Conservation (phyloP, 2,888 invertebrate species). For the Leuctra nigra region DNA sequence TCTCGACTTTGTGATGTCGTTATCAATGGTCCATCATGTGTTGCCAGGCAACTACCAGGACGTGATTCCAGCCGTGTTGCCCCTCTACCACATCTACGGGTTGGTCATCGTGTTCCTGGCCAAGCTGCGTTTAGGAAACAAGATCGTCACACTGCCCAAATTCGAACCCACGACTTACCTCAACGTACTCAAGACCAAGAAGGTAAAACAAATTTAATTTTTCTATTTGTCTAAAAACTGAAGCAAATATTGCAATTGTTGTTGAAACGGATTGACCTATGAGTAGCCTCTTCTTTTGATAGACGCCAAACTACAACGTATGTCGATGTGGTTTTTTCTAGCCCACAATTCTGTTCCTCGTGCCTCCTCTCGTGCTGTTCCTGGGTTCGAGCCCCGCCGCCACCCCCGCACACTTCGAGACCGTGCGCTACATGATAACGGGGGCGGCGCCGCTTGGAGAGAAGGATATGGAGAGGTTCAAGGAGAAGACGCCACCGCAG, state of each 20-base stretch:
- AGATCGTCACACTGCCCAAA: slow-evolving; percentile 60
- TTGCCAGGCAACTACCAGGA: slow-evolving; percentile 55
- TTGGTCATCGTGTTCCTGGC: slow-evolving; percentile 53
- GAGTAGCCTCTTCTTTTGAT: too few species aligned
- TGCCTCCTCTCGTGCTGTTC: slow-evolving; percentile 72
- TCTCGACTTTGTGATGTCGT: too few species aligned
- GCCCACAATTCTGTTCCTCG: slow-evolving; percentile 57
- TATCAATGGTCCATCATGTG: too few species aligned
- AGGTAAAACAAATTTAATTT: too few species aligned
- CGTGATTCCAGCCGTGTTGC: slow-evolving; percentile 60
- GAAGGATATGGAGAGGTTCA: slow-evolving; percentile 48
- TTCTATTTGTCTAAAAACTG: too few species aligned
- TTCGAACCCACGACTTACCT: slow-evolving; percentile 67
- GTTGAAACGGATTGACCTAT: too few species aligned
- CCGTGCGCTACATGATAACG: slow-evolving; percentile 47
- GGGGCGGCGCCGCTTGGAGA: slow-evolving; percentile 65
- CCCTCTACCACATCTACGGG: slow-evolving; percentile 80
- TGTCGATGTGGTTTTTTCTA: too few species aligned
- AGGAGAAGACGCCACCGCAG: slow-evolving; percentile 43
- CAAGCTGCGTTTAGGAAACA: slow-evolving; percentile 53
- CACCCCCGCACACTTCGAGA: slow-evolving; percentile 49
- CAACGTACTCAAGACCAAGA: slow-evolving; percentile 55
- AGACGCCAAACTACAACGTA: too few species aligned
- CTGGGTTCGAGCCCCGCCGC: slow-evolving; percentile 58
- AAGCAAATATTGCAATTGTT: too few species aligned